These are phyloP conservation scores for Bos indicus DNA, from an alignment of 2,113 vertebrate species.

Conservation along the genomic window DNA sequence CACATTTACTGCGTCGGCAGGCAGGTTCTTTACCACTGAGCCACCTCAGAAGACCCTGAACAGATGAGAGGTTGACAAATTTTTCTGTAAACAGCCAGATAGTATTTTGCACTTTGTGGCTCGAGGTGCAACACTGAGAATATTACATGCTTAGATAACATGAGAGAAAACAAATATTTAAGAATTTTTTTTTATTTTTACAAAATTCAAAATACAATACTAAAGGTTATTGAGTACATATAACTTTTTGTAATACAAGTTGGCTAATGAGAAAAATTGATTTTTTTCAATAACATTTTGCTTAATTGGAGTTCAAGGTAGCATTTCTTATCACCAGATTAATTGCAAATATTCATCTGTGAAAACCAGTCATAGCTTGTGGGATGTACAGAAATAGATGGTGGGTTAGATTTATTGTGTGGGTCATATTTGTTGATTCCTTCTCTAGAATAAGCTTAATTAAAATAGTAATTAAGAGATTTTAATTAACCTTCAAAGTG, in stretches of 20 bases:
- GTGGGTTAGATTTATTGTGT: not conserved
- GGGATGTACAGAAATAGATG: not conserved
- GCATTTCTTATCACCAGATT: not conserved
- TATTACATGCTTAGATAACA: not conserved
- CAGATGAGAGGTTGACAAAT: not conserved
- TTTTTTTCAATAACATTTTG: not conserved
- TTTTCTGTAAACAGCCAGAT: not conserved
- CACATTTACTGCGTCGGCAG: not conserved
- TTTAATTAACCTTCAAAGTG: not conserved
- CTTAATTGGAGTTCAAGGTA: slow-evolving; percentile 19
- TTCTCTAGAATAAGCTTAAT: not conserved
- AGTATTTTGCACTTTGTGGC: not conserved
- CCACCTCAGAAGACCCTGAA: not conserved
- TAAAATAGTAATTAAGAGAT: not conserved
- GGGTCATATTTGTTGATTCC: not conserved
- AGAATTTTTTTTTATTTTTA: not conserved
- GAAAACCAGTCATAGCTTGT: not conserved
- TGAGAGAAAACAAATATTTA: not conserved
- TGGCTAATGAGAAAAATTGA: slow-evolving; percentile 15
- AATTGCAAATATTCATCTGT: not conserved
- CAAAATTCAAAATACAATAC: not conserved
- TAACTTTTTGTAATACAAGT: not conserved
- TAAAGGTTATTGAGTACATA: not conserved
- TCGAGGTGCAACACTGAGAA: not conserved
- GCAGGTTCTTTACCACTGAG: not conserved